Percentiles rank a stretch among this genome's conserved stretches.
These are phyloP conservation scores for Prunella fulvescens DNA, from an alignment of 2,113 vertebrate species.

Conservation along the genomic window DNA sequence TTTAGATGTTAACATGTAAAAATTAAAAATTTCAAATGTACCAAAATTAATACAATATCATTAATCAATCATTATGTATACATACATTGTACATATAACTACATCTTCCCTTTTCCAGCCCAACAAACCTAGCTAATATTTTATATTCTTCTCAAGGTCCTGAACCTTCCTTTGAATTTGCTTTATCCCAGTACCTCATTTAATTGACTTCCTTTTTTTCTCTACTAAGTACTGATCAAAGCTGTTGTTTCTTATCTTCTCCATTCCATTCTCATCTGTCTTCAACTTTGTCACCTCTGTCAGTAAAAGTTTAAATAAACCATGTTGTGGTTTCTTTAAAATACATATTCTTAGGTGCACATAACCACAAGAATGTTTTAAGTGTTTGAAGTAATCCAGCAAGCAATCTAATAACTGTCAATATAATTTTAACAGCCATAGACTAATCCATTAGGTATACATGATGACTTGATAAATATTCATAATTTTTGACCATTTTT, in stretches of 20 bases:
- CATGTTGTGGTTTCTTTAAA: neutral
- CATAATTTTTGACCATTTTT: neutral
- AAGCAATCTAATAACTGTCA: neutral
- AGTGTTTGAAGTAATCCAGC: neutral
- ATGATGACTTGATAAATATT: neutral
- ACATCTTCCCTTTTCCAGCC: neutral
- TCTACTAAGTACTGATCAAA: neutral
- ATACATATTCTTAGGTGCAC: neutral
- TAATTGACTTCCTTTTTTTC: neutral
- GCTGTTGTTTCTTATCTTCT: neutral
- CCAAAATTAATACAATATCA: neutral
- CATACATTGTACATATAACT: neutral
- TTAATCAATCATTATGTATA: neutral
- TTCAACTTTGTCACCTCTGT: neutral
- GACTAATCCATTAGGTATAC: neutral
- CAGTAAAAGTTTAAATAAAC: neutral
- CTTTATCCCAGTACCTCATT: neutral
- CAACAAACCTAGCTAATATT: neutral
- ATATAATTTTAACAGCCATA: neutral
- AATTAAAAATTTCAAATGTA: neutral
- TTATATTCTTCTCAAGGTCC: neutral
- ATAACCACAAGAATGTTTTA: neutral
- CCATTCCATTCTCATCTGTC: neutral
- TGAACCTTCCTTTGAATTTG: neutral
- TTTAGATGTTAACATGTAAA: neutral